These are phyloP conservation scores for Microcaecilia unicolor DNA, from an alignment of 2,797 vertebrate species.

Conservation along the genomic window DNA sequence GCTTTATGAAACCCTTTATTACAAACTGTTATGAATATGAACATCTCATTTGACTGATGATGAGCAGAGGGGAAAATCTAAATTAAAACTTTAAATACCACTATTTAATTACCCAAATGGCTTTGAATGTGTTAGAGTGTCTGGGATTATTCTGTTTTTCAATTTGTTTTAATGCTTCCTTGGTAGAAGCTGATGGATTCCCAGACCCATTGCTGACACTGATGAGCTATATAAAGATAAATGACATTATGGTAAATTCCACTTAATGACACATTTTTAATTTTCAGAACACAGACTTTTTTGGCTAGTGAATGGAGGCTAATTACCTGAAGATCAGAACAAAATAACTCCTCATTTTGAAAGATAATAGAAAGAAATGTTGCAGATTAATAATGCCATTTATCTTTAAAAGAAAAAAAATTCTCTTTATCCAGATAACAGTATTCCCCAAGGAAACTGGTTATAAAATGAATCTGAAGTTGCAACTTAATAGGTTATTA, in stretches of 20 bases:
- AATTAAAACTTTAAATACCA: constrained; percentile 98
- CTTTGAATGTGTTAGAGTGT: constrained; percentile 79
- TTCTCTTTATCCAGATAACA: constrained; percentile 86
- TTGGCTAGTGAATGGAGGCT: constrained; percentile 79
- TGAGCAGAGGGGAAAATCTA: constrained; percentile 74
- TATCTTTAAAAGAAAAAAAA: constrained; percentile 84
- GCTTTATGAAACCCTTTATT: constrained; percentile 63
- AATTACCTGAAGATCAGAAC: constrained; percentile 77
- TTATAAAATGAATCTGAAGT: constrained; percentile 99
- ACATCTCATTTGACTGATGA: constrained; percentile 66
- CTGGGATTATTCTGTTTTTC: constrained; percentile 96
- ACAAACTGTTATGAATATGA: constrained; percentile 66
- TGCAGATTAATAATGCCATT: constrained; percentile 84
- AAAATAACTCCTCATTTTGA: constrained; percentile 75
- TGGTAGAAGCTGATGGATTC: constrained; percentile 75
- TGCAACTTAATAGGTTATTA: constrained; percentile 97
- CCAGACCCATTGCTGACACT: constrained; percentile 69
- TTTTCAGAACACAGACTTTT: constrained; percentile 90
- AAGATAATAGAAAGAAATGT: constrained; percentile 78
- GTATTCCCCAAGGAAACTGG: constrained; percentile 82
- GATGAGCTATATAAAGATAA: constrained; percentile 95
- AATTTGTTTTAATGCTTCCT: constrained; percentile 83
- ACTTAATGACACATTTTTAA: constrained; percentile 99
- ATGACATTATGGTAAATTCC: constrained; percentile 99
- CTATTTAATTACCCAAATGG: constrained; percentile 98